Conservation (phyloP, 2,888 invertebrate species). For the Amphimallon solstitiale region DNA sequence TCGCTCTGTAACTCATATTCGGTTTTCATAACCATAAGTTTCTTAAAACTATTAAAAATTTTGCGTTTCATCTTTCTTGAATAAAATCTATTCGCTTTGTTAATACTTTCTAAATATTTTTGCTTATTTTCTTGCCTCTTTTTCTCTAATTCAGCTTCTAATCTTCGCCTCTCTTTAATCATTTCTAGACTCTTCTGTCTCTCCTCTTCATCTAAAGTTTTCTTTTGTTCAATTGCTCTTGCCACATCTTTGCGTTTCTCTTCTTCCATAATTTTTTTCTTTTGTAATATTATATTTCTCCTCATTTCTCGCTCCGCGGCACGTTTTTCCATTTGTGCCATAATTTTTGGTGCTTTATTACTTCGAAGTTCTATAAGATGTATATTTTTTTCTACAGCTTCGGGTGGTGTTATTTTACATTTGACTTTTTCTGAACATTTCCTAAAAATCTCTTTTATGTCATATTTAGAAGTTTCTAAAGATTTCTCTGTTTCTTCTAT, state of each 20-base stretch:
- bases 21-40: slow-evolving; percentile 56
- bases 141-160: slow-evolving; percentile 67
- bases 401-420: slow-evolving; percentile 63
- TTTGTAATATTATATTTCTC: slow-evolving; percentile 63
- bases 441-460: slow-evolving; percentile 65
- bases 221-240: slow-evolving; percentile 69
- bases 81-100: slow-evolving; percentile 62
- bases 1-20: slow-evolving; percentile 55
- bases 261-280: slow-evolving; percentile 65
- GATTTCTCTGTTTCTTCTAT: slow-evolving; percentile 73
- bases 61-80: slow-evolving; percentile 57
- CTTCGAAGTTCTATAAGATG: slow-evolving; percentile 61
- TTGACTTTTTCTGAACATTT: slow-evolving; percentile 59
- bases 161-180: slow-evolving; percentile 70
- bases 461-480: slow-evolving; percentile 67
- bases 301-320: slow-evolving; percentile 71
- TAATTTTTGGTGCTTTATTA: slow-evolving; percentile 73
- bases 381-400: slow-evolving; percentile 61
- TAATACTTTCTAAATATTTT: slow-evolving; percentile 61
- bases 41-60: slow-evolving; percentile 59
- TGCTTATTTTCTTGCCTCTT: slow-evolving; percentile 68
- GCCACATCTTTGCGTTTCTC: slow-evolving; percentile 69
- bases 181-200: slow-evolving; percentile 70
- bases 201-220: slow-evolving; percentile 70
- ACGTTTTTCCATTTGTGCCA: slow-evolving; percentile 78